phyloP scores from a whole-genome alignment of 2,888 invertebrate genomes.

The Aleiodes leptofemur region DNA sequence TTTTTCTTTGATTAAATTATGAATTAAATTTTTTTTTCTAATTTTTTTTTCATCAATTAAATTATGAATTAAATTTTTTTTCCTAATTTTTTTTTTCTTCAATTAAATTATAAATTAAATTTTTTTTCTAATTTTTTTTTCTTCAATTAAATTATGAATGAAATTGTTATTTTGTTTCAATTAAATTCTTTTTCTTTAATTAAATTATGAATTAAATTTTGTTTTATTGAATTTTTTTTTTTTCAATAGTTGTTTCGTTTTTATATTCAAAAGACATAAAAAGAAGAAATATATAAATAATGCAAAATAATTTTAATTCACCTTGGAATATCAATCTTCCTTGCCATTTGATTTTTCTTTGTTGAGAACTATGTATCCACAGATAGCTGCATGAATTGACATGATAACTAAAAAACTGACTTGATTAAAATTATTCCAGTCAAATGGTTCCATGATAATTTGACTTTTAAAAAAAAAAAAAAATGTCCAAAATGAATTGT shows the following conservation, averaged over 20 bases:
- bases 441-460: constrained; percentile 49
- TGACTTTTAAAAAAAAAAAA: no score
- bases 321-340: background rate
- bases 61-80: no score
- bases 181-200: background rate
- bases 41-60: no score
- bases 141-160: no score
- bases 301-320: background rate
- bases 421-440: constrained; percentile 49
- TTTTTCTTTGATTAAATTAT: no score
- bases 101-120: background rate
- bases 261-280: background rate
- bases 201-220: background rate
- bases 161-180: no score
- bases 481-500: background rate
- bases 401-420: constrained; percentile 40
- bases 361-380: constrained; percentile 35
- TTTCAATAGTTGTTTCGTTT: background rate
- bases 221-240: background rate
- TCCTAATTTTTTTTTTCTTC: no score
- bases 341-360: constrained; percentile 11
- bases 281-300: background rate
- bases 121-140: background rate
- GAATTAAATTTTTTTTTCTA: no score
- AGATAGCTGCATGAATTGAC: constrained; percentile 43